Evolutionary conservation across 1,140 invertebrate genomes (phyloP).

Genomic region (Patella vulgata): DNA sequence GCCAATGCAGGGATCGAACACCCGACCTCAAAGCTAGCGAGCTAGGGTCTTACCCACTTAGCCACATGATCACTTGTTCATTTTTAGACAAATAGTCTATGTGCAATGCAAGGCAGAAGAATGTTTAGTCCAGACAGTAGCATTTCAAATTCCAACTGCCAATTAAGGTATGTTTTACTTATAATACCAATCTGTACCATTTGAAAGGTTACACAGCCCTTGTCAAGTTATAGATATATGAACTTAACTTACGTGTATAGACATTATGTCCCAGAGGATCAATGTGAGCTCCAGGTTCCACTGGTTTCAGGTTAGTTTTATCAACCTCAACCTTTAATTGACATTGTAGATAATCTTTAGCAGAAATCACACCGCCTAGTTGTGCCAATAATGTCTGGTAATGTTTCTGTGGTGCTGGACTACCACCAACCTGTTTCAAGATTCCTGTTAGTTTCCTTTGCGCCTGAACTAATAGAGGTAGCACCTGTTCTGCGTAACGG

Average conservation of each 20-base stretch:
- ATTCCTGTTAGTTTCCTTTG: slow-evolving; percentile 55
- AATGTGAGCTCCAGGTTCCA: slow-evolving; percentile 53
- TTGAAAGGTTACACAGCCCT: too few species aligned
- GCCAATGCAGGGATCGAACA: too few species aligned
- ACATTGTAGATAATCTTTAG: slow-evolving; percentile 54
- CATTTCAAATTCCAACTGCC: too few species aligned
- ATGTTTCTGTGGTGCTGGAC: slow-evolving; percentile 55
- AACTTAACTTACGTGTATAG: slow-evolving; percentile 57
- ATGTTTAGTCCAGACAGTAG: too few species aligned
- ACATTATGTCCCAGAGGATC: slow-evolving; percentile 57
- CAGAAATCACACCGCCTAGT: slow-evolving; percentile 49
- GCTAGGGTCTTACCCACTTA: too few species aligned
- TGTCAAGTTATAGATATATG: too few species aligned
- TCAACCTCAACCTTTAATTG: slow-evolving; percentile 46
- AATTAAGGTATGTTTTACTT: too few species aligned
- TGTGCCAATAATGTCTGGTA: slow-evolving; percentile 40
- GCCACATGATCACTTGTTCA: too few species aligned
- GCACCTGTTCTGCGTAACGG: slow-evolving; percentile 61
- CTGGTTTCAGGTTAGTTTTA: slow-evolving; percentile 22
- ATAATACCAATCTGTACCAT: too few species aligned
- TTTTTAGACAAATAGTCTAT: too few species aligned
- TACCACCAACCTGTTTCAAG: slow-evolving; percentile 44
- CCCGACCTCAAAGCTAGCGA: too few species aligned
- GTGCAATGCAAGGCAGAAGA: too few species aligned
- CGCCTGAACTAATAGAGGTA: slow-evolving; percentile 62